Base-by-base conservation (phyloP, 2,113 vertebrate species). In the Phaethornis superciliosus region DNA sequence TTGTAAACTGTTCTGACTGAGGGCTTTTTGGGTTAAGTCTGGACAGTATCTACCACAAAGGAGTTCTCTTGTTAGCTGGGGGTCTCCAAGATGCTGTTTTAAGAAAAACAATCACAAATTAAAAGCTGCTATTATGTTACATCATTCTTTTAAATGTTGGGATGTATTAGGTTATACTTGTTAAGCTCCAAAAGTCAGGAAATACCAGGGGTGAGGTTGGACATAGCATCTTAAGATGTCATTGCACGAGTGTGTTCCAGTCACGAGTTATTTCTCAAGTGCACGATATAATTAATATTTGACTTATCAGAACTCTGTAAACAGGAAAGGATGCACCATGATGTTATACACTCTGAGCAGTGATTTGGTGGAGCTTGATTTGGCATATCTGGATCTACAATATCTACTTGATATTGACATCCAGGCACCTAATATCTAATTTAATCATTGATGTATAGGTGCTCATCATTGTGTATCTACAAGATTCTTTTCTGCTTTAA, bases 1-100 rank as follows among this genome's bases (percentile, higher is more conserved):
- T 95, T 96, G 94, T 96, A 91, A 96, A 94, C 85, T 92, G 89
- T 85, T 96, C 89, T 89, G 93, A 89, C 59, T 46, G 33, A 63
- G 76, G 89, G 79, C 71, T 95, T 85, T 69, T 74, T 85, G 44
- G 81, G 88, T 89, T 70, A 94, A 64, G 69, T 90, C 91, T 96
- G 91, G 81, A 80, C 93, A 95, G 59, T 71, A 80, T 90, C 91
- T 81, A 63, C 84, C 78, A 23, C 81, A 63, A 18, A 10, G 15
- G 59, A 67, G 28, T 85, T 86, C 60, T 80, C 6, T 49, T 69
- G 58, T 70, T 85, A 80, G 28, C 44, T 76, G 59, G 12, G 46
- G 18, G 23, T 82, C 83, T 89, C 59, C 56, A 51, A 83, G 87
- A 77, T 72, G 59, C 28, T 68, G 49, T 78, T 85, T 87, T 67